Evolutionary conservation across 1,140 invertebrate species (phyloP).

Genomic region (Euura saliciscinereae): DNA sequence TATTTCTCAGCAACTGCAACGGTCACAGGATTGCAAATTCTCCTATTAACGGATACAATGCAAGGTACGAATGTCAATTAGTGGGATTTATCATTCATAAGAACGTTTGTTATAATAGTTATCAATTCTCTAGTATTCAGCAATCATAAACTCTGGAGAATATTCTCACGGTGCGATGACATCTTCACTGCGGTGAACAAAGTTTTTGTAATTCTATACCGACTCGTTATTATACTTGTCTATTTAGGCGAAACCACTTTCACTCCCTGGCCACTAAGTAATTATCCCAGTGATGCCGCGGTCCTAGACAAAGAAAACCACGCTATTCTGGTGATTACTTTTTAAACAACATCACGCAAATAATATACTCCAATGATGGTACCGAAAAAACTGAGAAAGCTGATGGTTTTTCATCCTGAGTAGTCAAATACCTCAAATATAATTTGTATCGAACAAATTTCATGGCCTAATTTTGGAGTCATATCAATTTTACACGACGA

Average conservation of each 20-base stretch:
- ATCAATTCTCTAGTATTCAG: too few relatives aligned
- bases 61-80: too few relatives aligned
- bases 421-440: background rate
- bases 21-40: too few relatives aligned
- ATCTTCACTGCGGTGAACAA: background rate
- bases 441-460: too few relatives aligned
- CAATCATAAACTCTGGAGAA: background rate
- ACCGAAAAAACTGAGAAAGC: background rate
- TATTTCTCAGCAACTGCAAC: too few relatives aligned
- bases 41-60: too few relatives aligned
- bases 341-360: background rate
- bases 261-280: background rate
- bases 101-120: too few relatives aligned
- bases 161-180: background rate
- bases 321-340: background rate
- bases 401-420: background rate
- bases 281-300: background rate
- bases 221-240: background rate
- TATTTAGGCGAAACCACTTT: conserved; percentile 5
- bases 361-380: background rate
- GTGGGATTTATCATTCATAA: too few relatives aligned
- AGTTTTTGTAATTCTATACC: background rate
- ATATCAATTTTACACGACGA: too few relatives aligned
- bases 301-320: background rate
- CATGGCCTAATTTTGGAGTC: too few relatives aligned